Evolutionary conservation across 2,113 vertebrate genomes (phyloP), one percentile per base, ranked within the genome.

Genomic region (Bubo scandiacus): DNA sequence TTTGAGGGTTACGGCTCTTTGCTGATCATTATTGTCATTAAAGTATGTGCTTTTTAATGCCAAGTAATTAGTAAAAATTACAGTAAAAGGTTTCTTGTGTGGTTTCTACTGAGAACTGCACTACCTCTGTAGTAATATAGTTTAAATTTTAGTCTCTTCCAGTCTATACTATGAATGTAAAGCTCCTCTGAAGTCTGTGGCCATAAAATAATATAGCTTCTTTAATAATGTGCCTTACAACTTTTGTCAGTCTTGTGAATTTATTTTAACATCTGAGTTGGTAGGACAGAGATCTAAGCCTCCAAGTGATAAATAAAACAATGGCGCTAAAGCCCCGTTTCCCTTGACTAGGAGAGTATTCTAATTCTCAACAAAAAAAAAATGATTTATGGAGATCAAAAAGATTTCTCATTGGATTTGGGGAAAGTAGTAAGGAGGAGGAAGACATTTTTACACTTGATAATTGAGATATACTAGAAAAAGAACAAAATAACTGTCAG

Each of bases 1-100:
- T 71, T 57, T 84, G 65, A 86, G 63, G 40, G 7, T 89, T 96
- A 93, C 30, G 43, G 26, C 40, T 94, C 52, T 82, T 80, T 85
- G 26, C 43, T 95, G 26, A 86, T 88, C 45, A 57, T 70, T 93
- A 66, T 18, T 88, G 65, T 85, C 63, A 89, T 90, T 73, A 92
- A 94, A 92, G 43, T 17, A 89, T 57, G 45, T 75, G 70, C 11
- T 88, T 90, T 95, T 94, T 84, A 91, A 97, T 87, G 57, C 9
- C 62, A 90, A 85, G 34, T 72, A 82, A 91, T 88, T 75, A 92
- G 55, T 52, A 95, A 95, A 95, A 91, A 61, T 47, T 63, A 78
- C 42, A 94, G 38, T 47, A 66, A 83, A 85, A 88, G 55, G 4
- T 57, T 94, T 93, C 6, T 25, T 68, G 22, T 34, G 26, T 67